These are phyloP conservation scores for Scomberomorus guttatus DNA, from an alignment of 2,797 vertebrate species.

Conservation along the genomic window DNA sequence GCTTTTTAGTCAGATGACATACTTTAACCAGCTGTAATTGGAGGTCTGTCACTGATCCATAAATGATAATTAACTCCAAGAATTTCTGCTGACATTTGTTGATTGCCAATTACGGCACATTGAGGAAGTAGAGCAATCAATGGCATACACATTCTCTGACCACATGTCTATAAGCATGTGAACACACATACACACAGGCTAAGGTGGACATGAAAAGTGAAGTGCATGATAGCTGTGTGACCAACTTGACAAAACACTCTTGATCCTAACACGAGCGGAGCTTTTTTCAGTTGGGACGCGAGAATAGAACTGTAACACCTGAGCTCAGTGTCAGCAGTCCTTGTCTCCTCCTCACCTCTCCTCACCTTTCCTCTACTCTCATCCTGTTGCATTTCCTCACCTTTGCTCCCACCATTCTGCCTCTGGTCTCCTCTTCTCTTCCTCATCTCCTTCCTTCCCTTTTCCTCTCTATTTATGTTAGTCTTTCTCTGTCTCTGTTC, in stretches of 20 bases:
- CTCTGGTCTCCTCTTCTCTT: constrained; percentile 9
- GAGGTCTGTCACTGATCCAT: constrained; percentile 57
- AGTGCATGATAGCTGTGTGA: constrained; percentile 17
- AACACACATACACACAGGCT: not conserved
- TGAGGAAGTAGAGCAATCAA: constrained; percentile 21
- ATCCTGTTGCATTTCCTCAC: constrained; percentile 24
- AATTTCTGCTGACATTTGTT: constrained; percentile 57
- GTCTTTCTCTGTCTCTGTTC: constrained; percentile 8
- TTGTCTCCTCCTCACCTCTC: constrained; percentile 27
- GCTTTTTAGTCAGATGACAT: constrained; percentile 31
- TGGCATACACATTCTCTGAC: constrained; percentile 1
- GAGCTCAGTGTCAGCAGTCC: constrained; percentile 49
- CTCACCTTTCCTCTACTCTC: constrained; percentile 12
- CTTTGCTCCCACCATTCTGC: constrained; percentile 9
- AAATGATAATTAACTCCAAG: constrained; percentile 61
- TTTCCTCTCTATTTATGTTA: constrained; percentile 3
- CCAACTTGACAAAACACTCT: constrained; percentile 34
- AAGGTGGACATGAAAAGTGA: not conserved
- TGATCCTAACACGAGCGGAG: constrained; percentile 60
- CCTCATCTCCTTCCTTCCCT: constrained; percentile 6
- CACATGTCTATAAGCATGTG: not conserved
- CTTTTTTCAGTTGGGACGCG: constrained; percentile 10
- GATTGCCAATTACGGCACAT: constrained; percentile 45
- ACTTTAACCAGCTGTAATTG: constrained; percentile 52
- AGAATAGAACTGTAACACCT: constrained; percentile 46